A percentile compares a stretch with the other conserved stretches of the same genome.
Evolutionary conservation across 1,140 invertebrate species (phyloP).

Genomic region (Vanessa atalanta): DNA sequence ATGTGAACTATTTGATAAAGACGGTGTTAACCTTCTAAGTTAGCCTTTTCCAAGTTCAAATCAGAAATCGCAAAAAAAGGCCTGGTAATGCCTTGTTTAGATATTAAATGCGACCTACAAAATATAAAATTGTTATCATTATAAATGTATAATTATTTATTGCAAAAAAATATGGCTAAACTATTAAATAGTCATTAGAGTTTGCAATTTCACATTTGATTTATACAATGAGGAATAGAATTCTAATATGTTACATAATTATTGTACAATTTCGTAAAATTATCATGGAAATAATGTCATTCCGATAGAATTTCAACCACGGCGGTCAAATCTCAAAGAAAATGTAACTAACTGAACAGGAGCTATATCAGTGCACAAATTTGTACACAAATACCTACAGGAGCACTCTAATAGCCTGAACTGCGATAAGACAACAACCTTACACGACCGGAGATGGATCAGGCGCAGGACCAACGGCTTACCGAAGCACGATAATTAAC

Average conservation of each 20-base stretch:
- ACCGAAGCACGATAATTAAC: too few relatives aligned
- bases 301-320: too few relatives aligned
- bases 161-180: background rate
- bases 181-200: conserved; percentile 7
- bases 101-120: conserved; percentile 16
- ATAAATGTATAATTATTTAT: conserved; percentile 2
- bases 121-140: conserved; percentile 13
- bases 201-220: background rate
- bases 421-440: too few relatives aligned
- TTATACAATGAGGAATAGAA: background rate
- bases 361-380: too few relatives aligned
- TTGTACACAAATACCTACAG: too few relatives aligned
- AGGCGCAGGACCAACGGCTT: too few relatives aligned
- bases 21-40: conserved; percentile 12
- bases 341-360: too few relatives aligned
- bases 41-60: conserved; percentile 27
- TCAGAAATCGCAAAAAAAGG: conserved; percentile 17
- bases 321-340: too few relatives aligned
- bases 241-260: background rate
- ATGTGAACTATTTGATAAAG: background rate
- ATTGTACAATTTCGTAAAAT: background rate
- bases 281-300: too few relatives aligned
- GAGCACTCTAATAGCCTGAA: too few relatives aligned
- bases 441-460: too few relatives aligned
- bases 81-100: conserved; percentile 24